Evolutionary conservation across 2,888 invertebrate genomes (phyloP), one percentile per base, ranked within the genome.

Genomic region (Sinohyriopsis cumingii): DNA sequence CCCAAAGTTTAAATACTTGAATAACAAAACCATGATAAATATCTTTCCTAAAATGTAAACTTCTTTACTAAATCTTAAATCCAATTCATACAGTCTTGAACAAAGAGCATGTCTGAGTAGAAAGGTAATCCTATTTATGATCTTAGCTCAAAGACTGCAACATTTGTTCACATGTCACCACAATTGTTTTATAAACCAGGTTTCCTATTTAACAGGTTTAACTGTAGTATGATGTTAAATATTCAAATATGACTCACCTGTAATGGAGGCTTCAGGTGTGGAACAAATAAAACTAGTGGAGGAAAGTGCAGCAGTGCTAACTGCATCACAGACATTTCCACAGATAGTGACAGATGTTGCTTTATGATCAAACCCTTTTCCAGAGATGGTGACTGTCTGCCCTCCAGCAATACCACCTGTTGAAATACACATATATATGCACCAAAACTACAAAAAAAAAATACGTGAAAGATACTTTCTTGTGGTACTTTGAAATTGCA

Each of bases 331-430:
- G 4, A 67, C 12, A 18, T 70, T 20, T 2, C 77, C 79, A 71
- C 85, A 85, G 20, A 86, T 74, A 3, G 79, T 83, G 12, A 80
- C 83, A 18, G 67, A 24, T 5, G 79, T 82, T 0, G 74, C 60
- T 7, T 64, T 68, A 12, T 68, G 59, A 54, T 77, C 78, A 73
- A 87, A 87, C 4, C 86, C 85, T 9, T 79, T 77, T 19, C 87
- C 87, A 24, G 74, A 68, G 15, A 87, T 63, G 1, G 82, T 83
- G 25, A 85, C 70, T 9, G 72, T 72, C 69, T 86, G 85, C 19
- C 84, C 83, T 20, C 86, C 86, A 61, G 77, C 79, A 54, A 77
- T 80, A 45, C 82, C 81, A 45, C 83, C 84, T 84, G 65, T 28
- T 65, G 53, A 7, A 68, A n/a, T 57, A 63, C 18, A 33, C 4